Base-by-base conservation (phyloP, 2,113 vertebrate genomes). In the Acanthochromis polyacanthus region DNA sequence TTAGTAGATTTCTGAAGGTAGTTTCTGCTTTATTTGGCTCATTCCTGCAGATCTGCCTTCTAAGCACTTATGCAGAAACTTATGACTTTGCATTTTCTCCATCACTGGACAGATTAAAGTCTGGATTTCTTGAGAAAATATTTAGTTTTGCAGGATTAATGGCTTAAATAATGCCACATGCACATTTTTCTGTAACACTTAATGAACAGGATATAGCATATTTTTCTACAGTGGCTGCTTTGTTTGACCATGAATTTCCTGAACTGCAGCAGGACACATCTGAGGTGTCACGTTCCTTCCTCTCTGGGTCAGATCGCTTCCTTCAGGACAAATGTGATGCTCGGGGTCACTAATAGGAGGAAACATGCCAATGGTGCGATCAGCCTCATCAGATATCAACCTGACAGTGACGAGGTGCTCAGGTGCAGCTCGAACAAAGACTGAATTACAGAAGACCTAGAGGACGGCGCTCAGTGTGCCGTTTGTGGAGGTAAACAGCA, bases 331-430 rank as follows among this genome's bases (percentile, higher is more conserved):
- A 15, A 38, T 40, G 40, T 14, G 45, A 80, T 30, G 48, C 59
- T 61, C 28, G 20, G 46, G 53, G 70, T 77, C 23, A 57, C 76
- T 75, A 53, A 48, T 25, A 48, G 22, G 30, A 66, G 2, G 51
- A 67, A 61, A 38, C 28, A 25, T 19, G 15, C 23, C 57, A 11
- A n/a, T 60, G 61, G 36, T 68, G 70, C 48, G 51, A 74, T 67
- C 58, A 22, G 30, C 64, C 25, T 58, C 61, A 78, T 88, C 71
- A 28, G 53, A 66, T 73, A 65, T 74, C 63, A 50, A 19, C 32
- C 5, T 71, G 71, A 86, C 80, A 78, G 77, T 66, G 75, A 85
- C 48, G 68, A 51, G 83, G 67, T 64, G 69, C 68, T 56, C 38
- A 36, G 78, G 15, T 50, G 77, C 83, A 72, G 53, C 19, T 56